phyloP scores from a whole-genome alignment of 2,888 invertebrate genomes.

The Cryptocheilus praepositus region DNA sequence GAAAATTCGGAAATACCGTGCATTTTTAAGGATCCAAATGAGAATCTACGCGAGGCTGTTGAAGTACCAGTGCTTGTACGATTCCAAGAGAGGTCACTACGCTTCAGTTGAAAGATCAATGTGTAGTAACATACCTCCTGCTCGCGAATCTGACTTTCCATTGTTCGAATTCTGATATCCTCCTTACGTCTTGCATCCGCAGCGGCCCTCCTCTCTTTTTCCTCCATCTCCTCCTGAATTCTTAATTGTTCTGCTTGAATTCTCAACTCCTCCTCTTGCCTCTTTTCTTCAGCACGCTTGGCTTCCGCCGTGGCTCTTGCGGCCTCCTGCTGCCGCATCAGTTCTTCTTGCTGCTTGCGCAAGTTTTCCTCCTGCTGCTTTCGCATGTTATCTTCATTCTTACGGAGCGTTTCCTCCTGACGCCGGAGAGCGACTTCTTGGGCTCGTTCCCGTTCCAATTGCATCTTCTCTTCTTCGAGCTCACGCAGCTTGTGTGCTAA shows the following conservation, averaged over 20 bases:
- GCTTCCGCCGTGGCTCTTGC: conserved; percentile 51
- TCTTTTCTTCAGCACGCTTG: conserved; percentile 59
- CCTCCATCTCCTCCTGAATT: conserved; percentile 56
- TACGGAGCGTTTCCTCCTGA: conserved; percentile 67
- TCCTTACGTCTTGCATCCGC: conserved; percentile 70
- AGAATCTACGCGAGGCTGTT: too few species aligned
- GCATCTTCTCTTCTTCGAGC: conserved; percentile 75
- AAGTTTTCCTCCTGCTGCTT: conserved; percentile 64
- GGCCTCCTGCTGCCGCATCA: conserved; percentile 41
- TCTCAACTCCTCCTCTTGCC: conserved; percentile 60
- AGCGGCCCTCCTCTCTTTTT: conserved; percentile 67
- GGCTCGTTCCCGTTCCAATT: conserved; percentile 74
- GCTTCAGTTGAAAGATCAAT: not conserved
- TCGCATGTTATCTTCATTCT: conserved; percentile 68
- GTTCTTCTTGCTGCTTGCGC: conserved; percentile 58
- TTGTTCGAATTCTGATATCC: conserved; percentile 78
- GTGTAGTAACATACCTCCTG: conserved; percentile 78
- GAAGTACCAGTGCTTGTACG: not conserved
- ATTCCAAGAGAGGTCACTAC: too few species aligned
- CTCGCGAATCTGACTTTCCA: conserved; percentile 81
- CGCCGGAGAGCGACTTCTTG: conserved; percentile 64
- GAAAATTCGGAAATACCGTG: conserved; percentile 2
- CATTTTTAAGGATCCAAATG: not conserved
- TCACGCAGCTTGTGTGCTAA: conserved; percentile 78
- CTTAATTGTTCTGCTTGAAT: conserved; percentile 64